Evolutionary conservation across 1,140 invertebrate species (phyloP).

Genomic region (Drosophila sechellia): DNA sequence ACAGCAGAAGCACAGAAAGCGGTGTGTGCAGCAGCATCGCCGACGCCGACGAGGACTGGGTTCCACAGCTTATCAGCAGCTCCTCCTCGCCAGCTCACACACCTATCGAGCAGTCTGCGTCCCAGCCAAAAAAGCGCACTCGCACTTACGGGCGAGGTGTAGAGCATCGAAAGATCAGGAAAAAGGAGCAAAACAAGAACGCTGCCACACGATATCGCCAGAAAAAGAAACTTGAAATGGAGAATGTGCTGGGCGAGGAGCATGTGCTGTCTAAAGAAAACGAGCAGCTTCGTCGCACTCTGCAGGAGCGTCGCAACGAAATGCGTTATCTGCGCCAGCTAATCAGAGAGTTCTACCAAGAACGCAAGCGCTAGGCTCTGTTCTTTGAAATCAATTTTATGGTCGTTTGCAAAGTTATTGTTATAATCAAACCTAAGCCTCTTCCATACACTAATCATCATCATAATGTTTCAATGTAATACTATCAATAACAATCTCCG

Average conservation of each 20-base stretch:
- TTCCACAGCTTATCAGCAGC: constrained; percentile 72
- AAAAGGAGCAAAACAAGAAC: constrained; percentile 98
- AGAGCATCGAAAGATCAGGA: constrained; percentile 91
- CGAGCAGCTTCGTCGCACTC: constrained; percentile 88
- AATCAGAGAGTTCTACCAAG: constrained; percentile 91
- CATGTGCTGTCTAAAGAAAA: constrained; percentile 89
- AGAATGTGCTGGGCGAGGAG: constrained; percentile 90
- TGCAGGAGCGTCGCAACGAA: constrained; percentile 91
- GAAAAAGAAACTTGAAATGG: constrained; percentile 95
- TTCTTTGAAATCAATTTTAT: constrained; percentile 32
- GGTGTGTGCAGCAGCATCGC: constrained; percentile 51
- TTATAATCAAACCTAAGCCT: constrained; percentile 49
- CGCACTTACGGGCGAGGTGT: constrained; percentile 89
- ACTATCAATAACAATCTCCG: constrained; percentile 10
- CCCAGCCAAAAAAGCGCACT: constrained; percentile 84
- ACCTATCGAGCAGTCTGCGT: constrained; percentile 46
- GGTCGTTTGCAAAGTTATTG: constrained; percentile 70
- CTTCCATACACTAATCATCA: background rate
- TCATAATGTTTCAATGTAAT: constrained; percentile 12
- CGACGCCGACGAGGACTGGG: constrained; percentile 76
- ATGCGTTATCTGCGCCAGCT: constrained; percentile 94
- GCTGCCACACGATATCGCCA: constrained; percentile 96
- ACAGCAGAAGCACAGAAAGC: constrained; percentile 45
- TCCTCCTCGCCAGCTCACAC: constrained; percentile 56
- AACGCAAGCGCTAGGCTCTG: constrained; percentile 49